Evolutionary conservation across 2,113 vertebrate genomes (phyloP), one percentile per base, ranked within the genome.

Genomic region (Antechinus flavipes): DNA sequence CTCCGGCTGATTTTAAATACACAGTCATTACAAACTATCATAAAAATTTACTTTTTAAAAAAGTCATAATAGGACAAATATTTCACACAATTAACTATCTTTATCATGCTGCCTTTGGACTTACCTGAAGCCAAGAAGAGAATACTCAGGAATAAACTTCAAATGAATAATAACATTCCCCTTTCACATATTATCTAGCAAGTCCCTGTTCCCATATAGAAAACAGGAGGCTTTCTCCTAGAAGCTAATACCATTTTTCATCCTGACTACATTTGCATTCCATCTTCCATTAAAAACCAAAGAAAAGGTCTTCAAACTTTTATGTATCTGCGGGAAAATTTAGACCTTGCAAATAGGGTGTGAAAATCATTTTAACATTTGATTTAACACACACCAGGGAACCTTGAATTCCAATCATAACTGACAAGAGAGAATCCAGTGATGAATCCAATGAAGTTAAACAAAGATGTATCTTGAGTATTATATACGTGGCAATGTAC

Each of bases 271-370:
- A 26, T 93, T 54, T 95, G 10, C 26, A 84, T 25, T n/a, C 55
- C 11, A 61, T 56, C 89, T 95, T 94, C 95, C 89, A 90, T 93
- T 49, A 90, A 50, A 46, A 50, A 94, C n/a, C n/a, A 68, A 52
- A 54, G 46, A 84, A 7, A 55, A 91, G 42, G 89, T 47, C 58
- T 46, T 55, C 52, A 68, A 35, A 90, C 8, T 26, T 42, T 46
- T 10, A 27, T 76, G 46, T 26, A 47, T 90, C 42, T 84, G 76
- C 23, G 54, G 27, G 84, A 56, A 90, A 61, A 49, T 55, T 49
- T 91, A 61, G 8, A 6, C 90, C 90, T 27, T 30, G 1, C 30
- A 76, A 91, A 24, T 53, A 76, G 93, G 91, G 52, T 11, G 35
- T 3, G 49, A 1, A 54, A 90, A 47, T 35, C 61, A 30, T 89